These are phyloP conservation scores for Chunga burmeisteri DNA, from an alignment of 2,113 vertebrate species.

Conservation along the genomic window DNA sequence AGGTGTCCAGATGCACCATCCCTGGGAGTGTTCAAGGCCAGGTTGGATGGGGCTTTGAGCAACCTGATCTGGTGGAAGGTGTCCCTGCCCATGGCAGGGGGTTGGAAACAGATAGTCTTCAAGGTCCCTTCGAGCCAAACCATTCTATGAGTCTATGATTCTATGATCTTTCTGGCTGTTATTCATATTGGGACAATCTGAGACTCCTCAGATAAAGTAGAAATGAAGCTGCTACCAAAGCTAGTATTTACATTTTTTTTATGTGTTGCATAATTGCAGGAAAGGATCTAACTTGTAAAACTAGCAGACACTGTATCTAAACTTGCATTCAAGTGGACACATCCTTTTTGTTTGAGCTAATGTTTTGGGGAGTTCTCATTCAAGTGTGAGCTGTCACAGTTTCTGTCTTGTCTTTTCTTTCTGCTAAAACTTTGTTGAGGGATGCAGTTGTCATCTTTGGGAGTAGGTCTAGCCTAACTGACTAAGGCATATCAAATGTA, in stretches of 20 bases:
- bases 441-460: not conserved
- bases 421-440: not conserved
- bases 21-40: too few species aligned
- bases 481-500: not conserved
- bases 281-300: not conserved
- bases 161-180: not conserved
- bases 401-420: not conserved
- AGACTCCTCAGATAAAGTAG: fast-evolving
- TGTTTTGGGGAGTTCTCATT: not conserved
- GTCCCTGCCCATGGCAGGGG: too few species aligned
- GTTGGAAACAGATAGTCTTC: too few species aligned
- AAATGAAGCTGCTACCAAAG: not conserved
- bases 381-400: not conserved
- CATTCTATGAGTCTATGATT: too few species aligned
- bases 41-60: too few species aligned
- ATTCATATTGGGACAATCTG: not conserved
- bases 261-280: not conserved
- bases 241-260: fast-evolving
- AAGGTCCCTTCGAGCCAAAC: too few species aligned
- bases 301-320: not conserved
- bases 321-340: not conserved
- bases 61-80: too few species aligned
- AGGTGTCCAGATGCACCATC: too few species aligned
- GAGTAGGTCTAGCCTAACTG: not conserved
- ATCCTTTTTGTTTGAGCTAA: not conserved